These are phyloP conservation scores for Mycalesis mineus DNA, from an alignment of 2,888 invertebrate species.

Conservation along the genomic window DNA sequence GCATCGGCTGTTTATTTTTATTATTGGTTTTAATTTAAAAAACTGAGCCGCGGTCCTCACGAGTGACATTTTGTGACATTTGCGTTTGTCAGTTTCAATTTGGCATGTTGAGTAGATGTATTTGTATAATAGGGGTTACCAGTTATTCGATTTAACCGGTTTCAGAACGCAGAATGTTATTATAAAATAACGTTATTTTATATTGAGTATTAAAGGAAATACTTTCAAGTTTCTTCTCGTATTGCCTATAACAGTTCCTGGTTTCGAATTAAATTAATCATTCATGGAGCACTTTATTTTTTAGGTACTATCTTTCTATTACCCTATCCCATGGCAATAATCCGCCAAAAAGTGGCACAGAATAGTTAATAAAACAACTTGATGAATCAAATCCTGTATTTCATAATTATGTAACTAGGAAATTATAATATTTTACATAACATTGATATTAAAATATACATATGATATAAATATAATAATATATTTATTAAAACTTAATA, in stretches of 20 bases:
- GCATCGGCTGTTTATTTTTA: constrained; percentile 55
- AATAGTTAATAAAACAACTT: too few relatives aligned
- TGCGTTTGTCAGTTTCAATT: not conserved
- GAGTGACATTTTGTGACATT: constrained; percentile 50
- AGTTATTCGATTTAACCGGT: not conserved
- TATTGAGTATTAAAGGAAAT: too few relatives aligned
- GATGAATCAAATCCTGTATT: too few relatives aligned
- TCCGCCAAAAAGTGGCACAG: too few relatives aligned
- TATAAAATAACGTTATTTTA: too few relatives aligned
- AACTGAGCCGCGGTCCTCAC: constrained; percentile 47
- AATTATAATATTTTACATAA: not conserved
- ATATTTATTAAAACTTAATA: not conserved
- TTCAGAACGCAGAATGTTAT: too few relatives aligned
- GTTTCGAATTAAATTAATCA: too few relatives aligned
- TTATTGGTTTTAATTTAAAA: constrained; percentile 52
- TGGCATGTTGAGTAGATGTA: constrained; percentile 1
- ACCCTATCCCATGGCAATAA: too few relatives aligned
- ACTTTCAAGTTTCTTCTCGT: too few relatives aligned
- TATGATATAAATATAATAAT: not conserved
- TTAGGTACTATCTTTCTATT: too few relatives aligned
- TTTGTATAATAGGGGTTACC: not conserved
- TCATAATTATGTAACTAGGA: not conserved
- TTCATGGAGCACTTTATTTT: too few relatives aligned
- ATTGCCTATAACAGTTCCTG: too few relatives aligned
- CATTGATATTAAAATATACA: not conserved